Base-by-base conservation (phyloP, 2,113 vertebrate species). In the Gobio gobio region DNA sequence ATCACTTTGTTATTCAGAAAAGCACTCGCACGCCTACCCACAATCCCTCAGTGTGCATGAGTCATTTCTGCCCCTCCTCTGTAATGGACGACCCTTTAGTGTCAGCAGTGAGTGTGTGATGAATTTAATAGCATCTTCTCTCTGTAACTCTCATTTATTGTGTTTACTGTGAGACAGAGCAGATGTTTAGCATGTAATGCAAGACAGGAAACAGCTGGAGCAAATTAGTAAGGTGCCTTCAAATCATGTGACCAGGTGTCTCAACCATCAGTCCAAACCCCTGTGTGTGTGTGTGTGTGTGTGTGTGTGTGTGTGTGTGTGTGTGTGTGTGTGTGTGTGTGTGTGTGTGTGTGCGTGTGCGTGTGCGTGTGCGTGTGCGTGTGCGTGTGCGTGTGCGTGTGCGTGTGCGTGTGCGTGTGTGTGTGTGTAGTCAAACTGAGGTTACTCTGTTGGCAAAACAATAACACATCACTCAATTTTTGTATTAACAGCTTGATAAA, bases 141-240 rank as follows among this genome's bases (percentile, higher is more conserved):
- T 33, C 74, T 76, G 18, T 54, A 29, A n/a, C 16, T 54, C 24
- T 64, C 16, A 22, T 61, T 45, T 16, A 10, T 0, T 33, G 24
- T 70, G 13, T 40, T 36, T n/a, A 66, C 24, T 51, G 16, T 49
- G 24, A 47, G 20, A 49, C 24, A 49, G 14, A 70, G 66, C 78
- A 79, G 61, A 84, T 78, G 54, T 78, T 83, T 83, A n/a, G n/a
- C 20, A 86, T 49, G 68, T 16, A 78, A 61, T 61, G 10, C 8
- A 58, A 20, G 16, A 64, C 78, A 33, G 51, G 14, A 47, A 70
- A 64, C 63, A 82, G 78, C 85, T 87, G 74, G 70, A 68, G 43
- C 1, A 51, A 24, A 83, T 61, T 78, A 79, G 47, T 70, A 6
- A 33, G 45, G 20, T 49, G 56, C n/a, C 24, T 75, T 76, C 3